These are phyloP conservation scores for Leguminivora glycinivorella DNA, from an alignment of 1,140 invertebrate genomes.

Conservation along the genomic window DNA sequence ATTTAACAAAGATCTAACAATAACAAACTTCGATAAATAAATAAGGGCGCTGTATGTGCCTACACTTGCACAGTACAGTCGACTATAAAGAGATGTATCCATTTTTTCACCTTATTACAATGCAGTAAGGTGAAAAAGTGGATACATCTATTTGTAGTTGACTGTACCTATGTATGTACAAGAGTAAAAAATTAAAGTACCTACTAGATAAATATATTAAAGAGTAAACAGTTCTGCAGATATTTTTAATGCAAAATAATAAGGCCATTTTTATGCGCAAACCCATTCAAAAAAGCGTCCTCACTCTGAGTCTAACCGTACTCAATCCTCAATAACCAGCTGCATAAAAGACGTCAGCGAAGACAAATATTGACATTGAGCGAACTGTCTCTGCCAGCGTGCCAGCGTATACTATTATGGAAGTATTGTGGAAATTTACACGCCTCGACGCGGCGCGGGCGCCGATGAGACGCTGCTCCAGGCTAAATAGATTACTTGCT, in stretches of 20 bases:
- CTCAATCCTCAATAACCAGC: neutral
- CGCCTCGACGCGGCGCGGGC: constrained; percentile 17
- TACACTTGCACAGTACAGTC: too few relatives aligned
- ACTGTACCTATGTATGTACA: too few relatives aligned
- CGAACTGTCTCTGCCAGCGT: constrained; percentile 36
- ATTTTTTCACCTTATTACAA: too few relatives aligned
- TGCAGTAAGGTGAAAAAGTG: too few relatives aligned
- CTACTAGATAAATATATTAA: too few relatives aligned
- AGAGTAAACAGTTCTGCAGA: too few relatives aligned
- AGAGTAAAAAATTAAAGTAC: too few relatives aligned
- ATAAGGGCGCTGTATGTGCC: too few relatives aligned
- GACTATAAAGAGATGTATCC: too few relatives aligned
- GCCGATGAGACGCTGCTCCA: neutral
- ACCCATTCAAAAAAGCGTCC: neutral
- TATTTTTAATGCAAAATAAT: neutral
- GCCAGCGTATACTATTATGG: constrained; percentile 35
- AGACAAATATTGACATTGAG: constrained; percentile 46
- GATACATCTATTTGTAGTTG: too few relatives aligned
- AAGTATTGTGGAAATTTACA: constrained; percentile 36
- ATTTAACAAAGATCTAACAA: too few relatives aligned
- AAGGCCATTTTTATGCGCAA: neutral
- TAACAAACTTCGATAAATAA: too few relatives aligned
- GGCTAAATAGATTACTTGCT: neutral
- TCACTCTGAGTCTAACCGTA: neutral
- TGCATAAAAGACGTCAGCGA: constrained; percentile 44